Conservation (phyloP, 2,797 vertebrate species). For the Pangasius macronema region DNA sequence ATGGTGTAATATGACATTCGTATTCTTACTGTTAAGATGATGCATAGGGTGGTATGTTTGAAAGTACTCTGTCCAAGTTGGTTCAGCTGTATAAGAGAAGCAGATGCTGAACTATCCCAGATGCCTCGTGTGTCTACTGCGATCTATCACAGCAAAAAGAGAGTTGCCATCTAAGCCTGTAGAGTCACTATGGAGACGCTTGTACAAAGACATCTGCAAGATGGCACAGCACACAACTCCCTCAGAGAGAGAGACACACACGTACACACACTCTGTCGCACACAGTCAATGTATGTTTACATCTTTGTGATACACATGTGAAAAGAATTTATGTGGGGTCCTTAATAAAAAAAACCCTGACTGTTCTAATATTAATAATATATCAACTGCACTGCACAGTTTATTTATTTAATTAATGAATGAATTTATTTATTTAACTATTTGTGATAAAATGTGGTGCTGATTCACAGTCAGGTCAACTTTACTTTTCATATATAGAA, state of each 20-base stretch:
- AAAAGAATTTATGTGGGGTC: not conserved
- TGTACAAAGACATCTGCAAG: slow-evolving; percentile 74
- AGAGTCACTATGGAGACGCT: slow-evolving; percentile 52
- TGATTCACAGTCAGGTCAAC: not conserved
- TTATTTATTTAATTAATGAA: not conserved
- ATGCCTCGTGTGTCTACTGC: slow-evolving; percentile 54
- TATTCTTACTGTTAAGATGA: slow-evolving; percentile 29
- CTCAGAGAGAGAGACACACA: slow-evolving; percentile 24
- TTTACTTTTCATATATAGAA: not conserved
- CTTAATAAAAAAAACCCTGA: not conserved
- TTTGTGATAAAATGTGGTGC: not conserved
- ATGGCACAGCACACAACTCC: slow-evolving; percentile 68
- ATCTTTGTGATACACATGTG: not conserved
- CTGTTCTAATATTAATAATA: not conserved
- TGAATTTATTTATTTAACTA: not conserved
- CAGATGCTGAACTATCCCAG: slow-evolving; percentile 74
- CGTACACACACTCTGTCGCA: not conserved
- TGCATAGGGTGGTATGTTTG: slow-evolving; percentile 61
- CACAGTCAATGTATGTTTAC: not conserved
- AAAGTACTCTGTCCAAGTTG: slow-evolving; percentile 70
- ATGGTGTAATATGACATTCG: slow-evolving; percentile 6
- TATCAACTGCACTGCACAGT: not conserved
- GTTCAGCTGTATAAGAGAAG: slow-evolving; percentile 74
- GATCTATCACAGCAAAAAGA: slow-evolving; percentile 59
- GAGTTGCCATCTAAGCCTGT: slow-evolving; percentile 57